Evolutionary conservation across 2,113 vertebrate genomes (phyloP).

Genomic region (Coptodon bakossiorum): DNA sequence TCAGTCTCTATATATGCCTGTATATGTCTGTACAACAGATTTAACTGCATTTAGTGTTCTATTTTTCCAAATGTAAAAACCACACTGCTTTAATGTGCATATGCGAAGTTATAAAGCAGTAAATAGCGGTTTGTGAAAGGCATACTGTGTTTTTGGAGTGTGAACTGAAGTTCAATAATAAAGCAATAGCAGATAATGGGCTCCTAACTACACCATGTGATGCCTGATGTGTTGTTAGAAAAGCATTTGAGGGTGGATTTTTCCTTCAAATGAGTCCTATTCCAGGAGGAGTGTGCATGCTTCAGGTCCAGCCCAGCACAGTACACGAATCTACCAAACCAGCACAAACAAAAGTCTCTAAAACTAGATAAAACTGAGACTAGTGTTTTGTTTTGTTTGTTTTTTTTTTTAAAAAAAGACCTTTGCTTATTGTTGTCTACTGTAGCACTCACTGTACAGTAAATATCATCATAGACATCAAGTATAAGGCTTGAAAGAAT

Average conservation of each 20-base stretch:
- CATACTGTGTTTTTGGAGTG: background rate
- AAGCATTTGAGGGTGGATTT: conserved; percentile 28
- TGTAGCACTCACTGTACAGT: conserved; percentile 41
- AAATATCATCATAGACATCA: conserved; percentile 26
- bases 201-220: background rate
- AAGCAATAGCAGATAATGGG: background rate
- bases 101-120: background rate
- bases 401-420: background rate
- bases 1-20: background rate
- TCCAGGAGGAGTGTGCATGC: conserved; percentile 25
- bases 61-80: background rate
- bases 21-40: background rate
- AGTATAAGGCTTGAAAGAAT: conserved; percentile 36
- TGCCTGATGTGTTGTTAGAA: background rate
- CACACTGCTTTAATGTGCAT: background rate
- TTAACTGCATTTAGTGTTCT: background rate
- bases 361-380: conserved; percentile 22
- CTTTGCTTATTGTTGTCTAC: conserved; percentile 10
- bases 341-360: conserved; percentile 31
- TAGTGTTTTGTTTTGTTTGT: background rate
- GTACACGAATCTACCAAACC: conserved; percentile 2
- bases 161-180: background rate
- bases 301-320: conserved; percentile 61
- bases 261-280: conserved; percentile 14
- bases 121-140: background rate